Evolutionary conservation across 1,140 invertebrate species (phyloP).

Genomic region (Pogonognathellus flavescens): DNA sequence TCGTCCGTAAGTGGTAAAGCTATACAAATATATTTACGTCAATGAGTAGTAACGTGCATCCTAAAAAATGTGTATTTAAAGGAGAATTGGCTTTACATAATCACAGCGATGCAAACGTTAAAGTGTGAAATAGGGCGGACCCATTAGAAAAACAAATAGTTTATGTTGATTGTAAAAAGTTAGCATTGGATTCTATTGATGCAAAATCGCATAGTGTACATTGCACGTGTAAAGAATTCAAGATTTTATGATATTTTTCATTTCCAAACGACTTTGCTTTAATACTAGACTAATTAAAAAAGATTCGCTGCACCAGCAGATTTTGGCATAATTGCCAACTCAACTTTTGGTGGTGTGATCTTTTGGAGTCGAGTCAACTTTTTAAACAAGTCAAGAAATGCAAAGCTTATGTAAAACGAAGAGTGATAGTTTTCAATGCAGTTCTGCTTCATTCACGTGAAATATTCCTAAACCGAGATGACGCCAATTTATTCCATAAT

Average conservation of each 20-base stretch:
- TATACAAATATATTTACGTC: too few relatives aligned
- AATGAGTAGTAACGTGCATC: too few relatives aligned
- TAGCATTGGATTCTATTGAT: background rate
- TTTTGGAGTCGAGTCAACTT: constrained; percentile 4
- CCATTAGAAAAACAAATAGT: background rate
- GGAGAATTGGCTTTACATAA: too few relatives aligned
- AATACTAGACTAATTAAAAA: constrained; percentile 3
- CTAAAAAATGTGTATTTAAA: too few relatives aligned
- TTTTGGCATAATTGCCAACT: constrained; percentile 30
- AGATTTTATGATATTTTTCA: background rate
- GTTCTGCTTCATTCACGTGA: too few relatives aligned
- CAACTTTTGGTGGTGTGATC: constrained; percentile 33
- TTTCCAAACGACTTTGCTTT: background rate
- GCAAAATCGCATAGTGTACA: background rate
- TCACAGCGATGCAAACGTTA: background rate
- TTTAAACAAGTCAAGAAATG: background rate
- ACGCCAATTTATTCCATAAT: too few relatives aligned
- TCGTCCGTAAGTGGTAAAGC: too few relatives aligned
- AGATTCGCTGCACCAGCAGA: background rate
- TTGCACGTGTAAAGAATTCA: background rate
- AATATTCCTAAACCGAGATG: too few relatives aligned
- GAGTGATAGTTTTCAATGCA: too few relatives aligned
- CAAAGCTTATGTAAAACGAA: too few relatives aligned
- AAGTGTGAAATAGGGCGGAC: background rate
- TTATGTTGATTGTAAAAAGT: background rate